These are phyloP conservation scores for Wasmannia auropunctata DNA, from an alignment of 1,140 invertebrate species.

Conservation along the genomic window DNA sequence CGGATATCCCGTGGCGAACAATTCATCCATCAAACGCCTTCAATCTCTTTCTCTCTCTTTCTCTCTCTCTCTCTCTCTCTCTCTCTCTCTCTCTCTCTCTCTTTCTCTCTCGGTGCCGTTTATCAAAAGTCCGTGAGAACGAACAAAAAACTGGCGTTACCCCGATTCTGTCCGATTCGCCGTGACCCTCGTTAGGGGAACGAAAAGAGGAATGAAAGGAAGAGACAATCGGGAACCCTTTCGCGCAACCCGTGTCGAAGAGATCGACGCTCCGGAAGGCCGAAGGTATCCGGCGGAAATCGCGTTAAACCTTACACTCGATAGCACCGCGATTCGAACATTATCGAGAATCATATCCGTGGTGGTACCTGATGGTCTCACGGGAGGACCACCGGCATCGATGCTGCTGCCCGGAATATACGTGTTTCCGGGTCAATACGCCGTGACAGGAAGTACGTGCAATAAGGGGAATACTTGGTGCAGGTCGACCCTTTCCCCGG, in stretches of 20 bases:
- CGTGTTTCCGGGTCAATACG: slow-evolving; percentile 76
- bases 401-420: slow-evolving; percentile 72
- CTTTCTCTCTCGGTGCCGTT: not conserved
- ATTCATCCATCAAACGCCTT: slow-evolving; percentile 22
- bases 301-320: slow-evolving; percentile 58
- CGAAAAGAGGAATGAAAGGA: not conserved
- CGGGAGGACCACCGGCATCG: slow-evolving; percentile 45
- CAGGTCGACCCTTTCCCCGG: not conserved
- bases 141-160: not conserved
- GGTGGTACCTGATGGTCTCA: not conserved
- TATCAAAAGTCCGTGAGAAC: not conserved
- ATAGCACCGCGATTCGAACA: slow-evolving; percentile 39
- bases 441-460: slow-evolving; percentile 67
- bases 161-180: not conserved
- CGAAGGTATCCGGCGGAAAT: not conserved
- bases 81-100: too few relatives aligned
- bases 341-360: slow-evolving; percentile 46
- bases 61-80: too few relatives aligned
- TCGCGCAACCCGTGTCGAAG: not conserved
- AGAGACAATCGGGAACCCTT: not conserved
- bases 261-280: not conserved
- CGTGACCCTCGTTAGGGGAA: not conserved
- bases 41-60: too few relatives aligned
- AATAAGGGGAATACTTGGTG: slow-evolving; percentile 54
- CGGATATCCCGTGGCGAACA: not conserved